phyloP scores from a whole-genome alignment of 2,888 invertebrate species.

The Lottia gigantea region DNA sequence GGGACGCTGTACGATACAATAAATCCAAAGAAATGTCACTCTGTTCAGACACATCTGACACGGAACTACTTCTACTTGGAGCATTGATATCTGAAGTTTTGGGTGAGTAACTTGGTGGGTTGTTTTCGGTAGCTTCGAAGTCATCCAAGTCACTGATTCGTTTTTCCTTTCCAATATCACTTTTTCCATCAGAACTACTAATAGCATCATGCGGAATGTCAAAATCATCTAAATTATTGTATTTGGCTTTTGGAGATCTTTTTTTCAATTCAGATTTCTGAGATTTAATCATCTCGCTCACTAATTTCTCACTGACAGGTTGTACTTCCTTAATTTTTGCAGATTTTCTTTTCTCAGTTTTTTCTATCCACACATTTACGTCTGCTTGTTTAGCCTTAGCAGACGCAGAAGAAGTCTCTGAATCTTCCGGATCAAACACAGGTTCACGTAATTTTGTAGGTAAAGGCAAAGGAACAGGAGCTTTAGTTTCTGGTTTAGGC shows the following conservation, averaged over 20 bases:
- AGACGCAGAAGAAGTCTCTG: neutral
- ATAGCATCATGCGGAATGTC: neutral
- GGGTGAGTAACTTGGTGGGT: conserved; percentile 1
- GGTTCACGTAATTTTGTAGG: neutral
- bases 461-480: neutral
- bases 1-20: conserved; percentile 17
- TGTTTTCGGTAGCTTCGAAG: conserved; percentile 26
- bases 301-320: neutral
- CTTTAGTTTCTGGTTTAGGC: neutral
- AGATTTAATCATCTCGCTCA: neutral
- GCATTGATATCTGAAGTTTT: neutral
- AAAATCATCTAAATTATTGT: conserved; percentile 6
- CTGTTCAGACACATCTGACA: conserved; percentile 44
- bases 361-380: neutral
- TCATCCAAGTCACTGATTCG: conserved; percentile 33
- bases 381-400: neutral
- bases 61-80: conserved; percentile 45
- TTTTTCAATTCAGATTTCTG: neutral
- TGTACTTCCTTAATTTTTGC: neutral
- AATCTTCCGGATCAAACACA: neutral
- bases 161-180: neutral
- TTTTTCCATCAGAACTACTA: neutral
- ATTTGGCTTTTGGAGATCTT: neutral
- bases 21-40: conserved; percentile 24
- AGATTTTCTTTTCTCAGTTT: neutral